Percentiles rank a stretch among this genome's conserved stretches.
Conservation (phyloP, 2,113 vertebrate species). For the rat (Rattus norvegicus) region DNA sequence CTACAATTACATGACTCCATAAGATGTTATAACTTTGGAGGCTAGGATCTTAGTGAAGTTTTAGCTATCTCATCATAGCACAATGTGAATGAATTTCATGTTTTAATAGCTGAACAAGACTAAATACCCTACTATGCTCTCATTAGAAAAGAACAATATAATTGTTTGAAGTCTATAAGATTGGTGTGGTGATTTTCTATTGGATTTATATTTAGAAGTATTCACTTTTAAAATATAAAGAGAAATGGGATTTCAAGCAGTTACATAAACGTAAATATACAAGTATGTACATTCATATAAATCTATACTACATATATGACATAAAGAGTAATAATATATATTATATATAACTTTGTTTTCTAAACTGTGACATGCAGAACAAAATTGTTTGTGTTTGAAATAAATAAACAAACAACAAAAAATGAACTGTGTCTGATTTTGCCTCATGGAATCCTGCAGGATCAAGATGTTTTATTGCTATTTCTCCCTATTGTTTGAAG, state of each 20-base stretch:
- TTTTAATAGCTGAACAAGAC: neutral
- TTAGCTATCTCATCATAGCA: too few relatives aligned
- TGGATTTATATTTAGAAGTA: neutral
- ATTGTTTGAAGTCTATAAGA: neutral
- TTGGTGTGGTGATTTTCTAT: neutral
- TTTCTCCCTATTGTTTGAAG: constrained; percentile 54
- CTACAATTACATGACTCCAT: neutral
- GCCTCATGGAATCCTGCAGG: constrained; percentile 4
- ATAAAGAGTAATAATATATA: neutral
- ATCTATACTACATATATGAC: neutral
- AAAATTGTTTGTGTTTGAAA: constrained; percentile 20
- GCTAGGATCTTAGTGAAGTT: neutral
- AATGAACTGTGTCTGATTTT: neutral
- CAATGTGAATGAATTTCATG: neutral
- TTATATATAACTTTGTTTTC: neutral
- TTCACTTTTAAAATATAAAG: neutral
- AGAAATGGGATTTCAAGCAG: neutral
- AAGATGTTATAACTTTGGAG: neutral
- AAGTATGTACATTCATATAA: neutral
- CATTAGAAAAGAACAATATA: neutral
- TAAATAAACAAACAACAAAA: neutral
- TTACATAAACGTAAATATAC: neutral
- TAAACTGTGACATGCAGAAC: neutral
- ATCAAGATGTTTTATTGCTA: constrained; percentile 63
- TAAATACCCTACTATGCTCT: neutral